Percentiles rank a stretch among this genome's conserved stretches.
Evolutionary conservation across 2,113 vertebrate species (phyloP).

Genomic region (Orcinus orca): DNA sequence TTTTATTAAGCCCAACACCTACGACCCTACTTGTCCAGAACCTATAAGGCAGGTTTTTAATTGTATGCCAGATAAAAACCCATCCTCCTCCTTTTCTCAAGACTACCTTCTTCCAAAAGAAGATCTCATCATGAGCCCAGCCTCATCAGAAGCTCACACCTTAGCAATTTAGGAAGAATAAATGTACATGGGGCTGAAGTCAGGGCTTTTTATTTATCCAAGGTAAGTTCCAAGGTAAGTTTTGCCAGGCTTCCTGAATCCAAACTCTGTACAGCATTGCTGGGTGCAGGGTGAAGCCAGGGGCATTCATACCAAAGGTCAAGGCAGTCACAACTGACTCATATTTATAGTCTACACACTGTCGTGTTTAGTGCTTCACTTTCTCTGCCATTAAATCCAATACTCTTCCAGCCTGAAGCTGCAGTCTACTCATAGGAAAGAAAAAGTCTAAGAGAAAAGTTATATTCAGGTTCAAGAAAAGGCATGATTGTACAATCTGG

Average conservation of each 20-base stretch:
- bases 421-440: not conserved
- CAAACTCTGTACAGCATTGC: not conserved
- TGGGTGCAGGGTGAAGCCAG: not conserved
- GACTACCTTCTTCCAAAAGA: not conserved
- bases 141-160: not conserved
- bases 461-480: not conserved
- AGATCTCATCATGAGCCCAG: not conserved
- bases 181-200: not conserved
- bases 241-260: not conserved
- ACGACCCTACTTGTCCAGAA: not conserved
- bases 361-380: not conserved
- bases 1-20: not conserved
- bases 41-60: constrained; percentile 25
- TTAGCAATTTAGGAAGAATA: not conserved
- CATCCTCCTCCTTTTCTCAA: not conserved
- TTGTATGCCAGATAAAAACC: not conserved
- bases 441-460: not conserved
- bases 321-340: not conserved
- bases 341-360: not conserved
- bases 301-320: not conserved
- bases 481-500: not conserved
- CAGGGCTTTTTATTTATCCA: not conserved
- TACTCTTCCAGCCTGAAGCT: not conserved
- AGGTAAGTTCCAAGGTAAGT: not conserved
- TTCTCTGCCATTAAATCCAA: not conserved